Evolutionary conservation across 1,140 invertebrate species (phyloP).

Genomic region (Drosophila fuyamai): DNA sequence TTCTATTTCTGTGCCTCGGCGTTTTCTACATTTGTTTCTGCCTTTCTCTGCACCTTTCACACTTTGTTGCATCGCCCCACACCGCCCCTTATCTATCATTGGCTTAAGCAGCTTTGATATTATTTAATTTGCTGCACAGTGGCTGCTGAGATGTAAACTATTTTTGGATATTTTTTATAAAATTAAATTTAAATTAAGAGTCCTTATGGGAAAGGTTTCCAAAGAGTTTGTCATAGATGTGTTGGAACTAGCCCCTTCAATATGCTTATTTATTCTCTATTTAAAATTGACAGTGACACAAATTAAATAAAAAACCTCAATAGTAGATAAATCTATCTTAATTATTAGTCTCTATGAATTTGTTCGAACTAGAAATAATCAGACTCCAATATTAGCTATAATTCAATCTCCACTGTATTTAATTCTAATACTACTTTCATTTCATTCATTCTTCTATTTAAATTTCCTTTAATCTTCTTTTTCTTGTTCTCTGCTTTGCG

Average conservation of each 20-base stretch:
- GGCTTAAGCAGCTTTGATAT: constrained; percentile 67
- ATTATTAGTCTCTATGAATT: too few species aligned
- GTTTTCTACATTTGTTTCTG: constrained; percentile 35
- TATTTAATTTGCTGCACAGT: constrained; percentile 64
- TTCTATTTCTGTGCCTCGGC: constrained; percentile 64
- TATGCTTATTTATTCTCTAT: too few species aligned
- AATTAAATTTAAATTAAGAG: too few species aligned
- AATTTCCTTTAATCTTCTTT: constrained; percentile 14
- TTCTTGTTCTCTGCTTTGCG: constrained; percentile 29
- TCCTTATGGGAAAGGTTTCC: too few species aligned
- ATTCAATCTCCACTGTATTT: constrained; percentile 4
- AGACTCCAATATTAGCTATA: too few species aligned
- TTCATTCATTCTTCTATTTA: constrained; percentile 3
- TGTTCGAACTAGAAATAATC: too few species aligned
- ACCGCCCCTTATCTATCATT: constrained; percentile 2
- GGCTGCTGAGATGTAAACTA: not conserved
- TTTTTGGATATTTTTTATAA: not conserved
- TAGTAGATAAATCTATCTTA: too few species aligned
- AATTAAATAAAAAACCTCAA: too few species aligned
- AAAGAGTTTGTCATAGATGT: too few species aligned
- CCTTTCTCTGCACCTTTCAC: constrained; percentile 47
- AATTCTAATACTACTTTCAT: constrained; percentile 15
- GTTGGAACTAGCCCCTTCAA: too few species aligned
- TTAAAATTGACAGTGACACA: too few species aligned
- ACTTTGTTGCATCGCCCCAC: constrained; percentile 51